Base-by-base conservation (phyloP, 2,113 vertebrate species). In the Oceanites oceanicus region DNA sequence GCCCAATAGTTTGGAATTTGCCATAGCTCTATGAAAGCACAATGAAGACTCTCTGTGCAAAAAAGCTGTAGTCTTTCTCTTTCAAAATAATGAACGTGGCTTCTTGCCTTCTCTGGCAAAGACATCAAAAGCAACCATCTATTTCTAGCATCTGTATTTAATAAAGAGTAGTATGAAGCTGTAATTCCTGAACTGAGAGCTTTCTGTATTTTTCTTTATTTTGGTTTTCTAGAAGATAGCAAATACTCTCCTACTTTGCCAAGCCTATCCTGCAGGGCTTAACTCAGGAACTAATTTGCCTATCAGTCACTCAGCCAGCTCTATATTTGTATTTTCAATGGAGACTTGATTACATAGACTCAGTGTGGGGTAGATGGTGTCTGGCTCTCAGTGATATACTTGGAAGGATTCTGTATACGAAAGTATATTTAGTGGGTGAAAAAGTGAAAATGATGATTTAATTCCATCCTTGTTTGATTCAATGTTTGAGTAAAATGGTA, bases 311-410 rank as follows among this genome's bases (percentile, higher is more conserved):
- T 77, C 88, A 93, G 90, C 83, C 70, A 95, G 73, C 25, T 89
- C 88, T 96, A 52, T 84, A 94, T 94, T 95, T 97, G 68, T 94
- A 55, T 92, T 92, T 96, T 94, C 94, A 96, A 72, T 95, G 83
- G 53, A 92, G 34, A 58, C 56, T 92, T 94, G 75, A 94, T 96
- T 96, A 70, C 76, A 89, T 14, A 92, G 86, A 52, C 92, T 95
- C 91, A 87, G 76, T 93, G 83, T 94, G 91, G 68, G 88, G 95
- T 96, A 95, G 83, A 94, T 94, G 94, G 58, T 88, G 94, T 93
- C 96, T 97, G 96, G 92, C 95, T 96, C 61, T 72, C 73, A 81
- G 56, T 86, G 79, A 84, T 94, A 88, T 65, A 88, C 92, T 96
- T 95, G 95, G 94, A 96, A 96, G 52, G 65, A 94, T 88, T 90